Percentiles rank a stretch among this genome's conserved stretches.
Evolutionary conservation across 2,888 invertebrate genomes (phyloP).

Genomic region (Tetheella fluctuosa): DNA sequence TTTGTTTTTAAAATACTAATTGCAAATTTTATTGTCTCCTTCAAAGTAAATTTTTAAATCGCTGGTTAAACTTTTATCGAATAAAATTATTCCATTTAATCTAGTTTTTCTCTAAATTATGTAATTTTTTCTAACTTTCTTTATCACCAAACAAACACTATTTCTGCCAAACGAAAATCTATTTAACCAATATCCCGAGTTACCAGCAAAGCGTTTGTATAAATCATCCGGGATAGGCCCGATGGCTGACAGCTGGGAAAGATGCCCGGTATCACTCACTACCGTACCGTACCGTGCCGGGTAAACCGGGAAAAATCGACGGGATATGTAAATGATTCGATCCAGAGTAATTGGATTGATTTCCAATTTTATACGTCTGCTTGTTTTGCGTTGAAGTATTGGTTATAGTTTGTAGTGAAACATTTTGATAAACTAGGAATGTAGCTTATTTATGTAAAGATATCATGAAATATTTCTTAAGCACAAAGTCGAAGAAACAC

Average conservation of each 20-base stretch:
- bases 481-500: too few species aligned
- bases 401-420: not conserved
- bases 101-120: too few species aligned
- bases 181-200: not conserved
- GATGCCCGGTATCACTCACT: slow-evolving; percentile 31
- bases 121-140: too few species aligned
- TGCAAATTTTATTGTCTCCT: too few species aligned
- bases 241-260: slow-evolving; percentile 26
- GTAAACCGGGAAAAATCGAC: slow-evolving; percentile 25
- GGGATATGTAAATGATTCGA: slow-evolving; percentile 25
- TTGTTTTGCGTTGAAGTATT: not conserved
- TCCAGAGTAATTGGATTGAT: slow-evolving; percentile 17
- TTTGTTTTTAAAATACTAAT: too few species aligned
- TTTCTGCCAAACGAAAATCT: not conserved
- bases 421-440: not conserved
- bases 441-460: too few species aligned
- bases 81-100: too few species aligned
- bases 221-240: slow-evolving; percentile 26
- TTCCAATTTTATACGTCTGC: slow-evolving; percentile 12
- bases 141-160: not conserved
- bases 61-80: too few species aligned
- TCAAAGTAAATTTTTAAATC: too few species aligned
- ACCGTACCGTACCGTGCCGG: slow-evolving; percentile 10
- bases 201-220: slow-evolving; percentile 20
- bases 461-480: too few species aligned